Evolutionary conservation across 2,113 vertebrate species (phyloP).

Genomic region (Eonycteris spelaea): DNA sequence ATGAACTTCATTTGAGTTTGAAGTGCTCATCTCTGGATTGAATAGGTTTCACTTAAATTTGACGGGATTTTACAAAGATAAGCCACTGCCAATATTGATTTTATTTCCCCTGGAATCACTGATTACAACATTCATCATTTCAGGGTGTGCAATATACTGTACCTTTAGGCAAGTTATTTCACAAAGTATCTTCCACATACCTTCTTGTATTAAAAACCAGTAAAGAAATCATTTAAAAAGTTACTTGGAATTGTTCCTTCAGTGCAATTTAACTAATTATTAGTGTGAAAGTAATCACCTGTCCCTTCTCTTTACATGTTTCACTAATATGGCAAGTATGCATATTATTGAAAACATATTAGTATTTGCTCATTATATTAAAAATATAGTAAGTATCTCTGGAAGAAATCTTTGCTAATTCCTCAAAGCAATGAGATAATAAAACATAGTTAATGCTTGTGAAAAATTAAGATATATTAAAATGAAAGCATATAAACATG

Average conservation of each 20-base stretch:
- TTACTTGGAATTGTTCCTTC: constrained; percentile 22
- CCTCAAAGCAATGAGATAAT: background rate
- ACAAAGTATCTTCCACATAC: constrained; percentile 17
- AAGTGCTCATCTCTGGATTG: constrained; percentile 1
- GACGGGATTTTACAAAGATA: constrained; percentile 24
- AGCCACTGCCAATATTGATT: background rate
- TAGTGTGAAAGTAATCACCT: background rate
- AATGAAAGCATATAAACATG: constrained; percentile 15
- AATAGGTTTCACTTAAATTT: constrained; percentile 14
- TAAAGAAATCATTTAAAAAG: constrained; percentile 23
- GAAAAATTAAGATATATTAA: background rate
- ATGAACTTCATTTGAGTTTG: constrained; percentile 18
- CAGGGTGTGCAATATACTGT: background rate
- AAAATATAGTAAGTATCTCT: background rate
- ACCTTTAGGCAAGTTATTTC: constrained; percentile 35
- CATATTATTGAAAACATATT: background rate
- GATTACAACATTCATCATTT: background rate
- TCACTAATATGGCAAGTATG: background rate
- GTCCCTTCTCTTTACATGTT: background rate
- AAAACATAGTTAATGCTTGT: background rate
- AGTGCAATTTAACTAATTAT: background rate
- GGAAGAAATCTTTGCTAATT: constrained; percentile 19
- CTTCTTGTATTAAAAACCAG: constrained; percentile 23
- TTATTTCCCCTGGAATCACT: background rate
- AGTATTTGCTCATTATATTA: background rate